Evolutionary conservation across 2,797 vertebrate genomes (phyloP).

Genomic region (Dermochelys coriacea): DNA sequence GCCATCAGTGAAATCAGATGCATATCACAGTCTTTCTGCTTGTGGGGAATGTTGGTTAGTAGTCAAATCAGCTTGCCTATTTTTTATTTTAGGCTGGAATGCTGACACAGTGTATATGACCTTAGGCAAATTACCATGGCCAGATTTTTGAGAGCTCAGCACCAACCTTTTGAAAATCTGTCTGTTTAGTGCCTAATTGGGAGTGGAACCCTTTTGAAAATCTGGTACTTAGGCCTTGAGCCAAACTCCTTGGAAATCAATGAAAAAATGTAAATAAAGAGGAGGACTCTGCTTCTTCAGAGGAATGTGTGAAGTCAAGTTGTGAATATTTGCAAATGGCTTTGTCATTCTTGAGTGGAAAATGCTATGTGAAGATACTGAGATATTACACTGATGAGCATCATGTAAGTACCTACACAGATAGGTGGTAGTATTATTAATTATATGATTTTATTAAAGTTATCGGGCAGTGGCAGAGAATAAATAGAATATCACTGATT

Average conservation of each 20-base stretch:
- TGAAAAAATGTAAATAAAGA: background rate
- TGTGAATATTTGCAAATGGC: background rate
- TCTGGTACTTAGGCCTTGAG: accelerated
- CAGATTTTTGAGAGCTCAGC: background rate
- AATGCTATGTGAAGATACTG: background rate
- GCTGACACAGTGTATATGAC: background rate
- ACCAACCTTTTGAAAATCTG: background rate
- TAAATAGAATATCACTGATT: background rate
- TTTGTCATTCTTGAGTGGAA: background rate
- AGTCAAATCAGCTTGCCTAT: background rate
- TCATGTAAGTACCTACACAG: background rate
- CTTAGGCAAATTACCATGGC: background rate
- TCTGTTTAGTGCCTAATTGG: background rate
- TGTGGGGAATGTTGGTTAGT: background rate
- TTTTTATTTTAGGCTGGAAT: background rate
- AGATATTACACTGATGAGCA: accelerated
- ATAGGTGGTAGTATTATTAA: background rate
- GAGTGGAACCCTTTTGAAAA: background rate
- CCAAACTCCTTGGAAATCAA: background rate
- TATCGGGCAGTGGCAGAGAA: background rate
- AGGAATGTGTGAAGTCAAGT: background rate
- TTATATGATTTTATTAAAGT: background rate
- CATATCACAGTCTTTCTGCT: background rate
- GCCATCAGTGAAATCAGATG: background rate
- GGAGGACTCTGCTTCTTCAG: background rate